phyloP scores from a whole-genome alignment of 2,113 vertebrate species.

The Dipodomys ordii region DNA sequence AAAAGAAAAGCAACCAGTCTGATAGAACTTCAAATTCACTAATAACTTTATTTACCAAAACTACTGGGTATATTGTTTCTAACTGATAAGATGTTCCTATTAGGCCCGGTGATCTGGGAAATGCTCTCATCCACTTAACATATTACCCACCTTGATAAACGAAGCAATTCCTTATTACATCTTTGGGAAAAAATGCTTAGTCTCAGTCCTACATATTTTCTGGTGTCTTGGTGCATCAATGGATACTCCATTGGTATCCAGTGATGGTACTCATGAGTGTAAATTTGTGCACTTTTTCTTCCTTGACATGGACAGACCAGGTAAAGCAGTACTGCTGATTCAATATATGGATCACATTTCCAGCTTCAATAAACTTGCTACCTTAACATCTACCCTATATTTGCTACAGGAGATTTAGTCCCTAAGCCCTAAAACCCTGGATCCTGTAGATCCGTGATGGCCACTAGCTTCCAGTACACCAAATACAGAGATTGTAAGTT shows the following conservation, averaged over 20 bases:
- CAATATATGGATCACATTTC: background rate
- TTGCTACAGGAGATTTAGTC: no score
- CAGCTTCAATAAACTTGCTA: background rate
- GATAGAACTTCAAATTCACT: background rate
- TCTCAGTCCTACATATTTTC: background rate
- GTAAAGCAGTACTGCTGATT: background rate
- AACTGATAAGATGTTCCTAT: background rate
- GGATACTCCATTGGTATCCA: background rate
- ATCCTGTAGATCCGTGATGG: no score
- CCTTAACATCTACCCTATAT: background rate
- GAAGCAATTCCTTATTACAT: background rate
- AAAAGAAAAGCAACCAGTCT: background rate
- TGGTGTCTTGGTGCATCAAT: background rate
- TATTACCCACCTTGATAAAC: background rate
- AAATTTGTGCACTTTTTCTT: background rate
- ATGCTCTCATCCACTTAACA: background rate
- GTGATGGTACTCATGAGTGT: background rate
- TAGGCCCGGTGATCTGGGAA: background rate
- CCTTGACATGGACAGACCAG: background rate
- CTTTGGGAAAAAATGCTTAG: background rate
- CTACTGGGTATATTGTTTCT: background rate
- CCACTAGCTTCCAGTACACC: no score
- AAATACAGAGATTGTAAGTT: no score
- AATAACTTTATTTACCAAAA: background rate
- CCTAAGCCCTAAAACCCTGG: no score